phyloP scores from a whole-genome alignment of 92 coral and sea anemone genomes.

The Palythoa heliodiscus region DNA sequence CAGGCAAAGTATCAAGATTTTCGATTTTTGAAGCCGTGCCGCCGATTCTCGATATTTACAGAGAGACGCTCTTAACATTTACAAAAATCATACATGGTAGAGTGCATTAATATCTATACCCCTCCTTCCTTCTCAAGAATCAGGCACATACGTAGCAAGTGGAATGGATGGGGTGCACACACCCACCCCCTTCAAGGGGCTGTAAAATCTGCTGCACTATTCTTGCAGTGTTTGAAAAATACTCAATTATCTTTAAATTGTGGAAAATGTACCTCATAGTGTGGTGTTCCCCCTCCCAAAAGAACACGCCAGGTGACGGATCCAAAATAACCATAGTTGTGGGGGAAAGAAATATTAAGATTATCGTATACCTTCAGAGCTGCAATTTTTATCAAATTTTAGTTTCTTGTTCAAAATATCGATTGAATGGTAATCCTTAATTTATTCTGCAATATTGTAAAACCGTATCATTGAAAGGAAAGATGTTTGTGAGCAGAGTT shows the following conservation, averaged over 20 bases:
- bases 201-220: slow-evolving; percentile 9
- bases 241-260: neutral
- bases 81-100: slow-evolving; percentile 23
- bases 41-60: no score
- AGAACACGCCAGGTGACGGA: slow-evolving; percentile 4
- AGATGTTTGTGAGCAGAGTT: neutral
- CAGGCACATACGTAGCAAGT: slow-evolving; percentile 16
- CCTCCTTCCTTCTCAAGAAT: slow-evolving; percentile 23
- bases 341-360: slow-evolving; percentile 30
- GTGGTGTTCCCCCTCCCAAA: slow-evolving; percentile 11
- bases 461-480: slow-evolving; percentile 13
- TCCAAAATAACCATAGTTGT: neutral
- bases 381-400: slow-evolving; percentile 20
- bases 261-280: slow-evolving; percentile 3
- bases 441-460: slow-evolving; percentile 19
- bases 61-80: no score
- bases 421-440: slow-evolving; percentile 24
- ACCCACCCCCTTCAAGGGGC: slow-evolving; percentile 15
- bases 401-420: slow-evolving; percentile 20
- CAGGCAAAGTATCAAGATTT: no score
- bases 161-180: slow-evolving; percentile 17
- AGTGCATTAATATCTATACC: slow-evolving; percentile 16
- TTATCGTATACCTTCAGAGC: slow-evolving; percentile 12
- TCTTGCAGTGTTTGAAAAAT: slow-evolving; percentile 20
- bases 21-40: no score